Conservation (phyloP, 2,113 vertebrate genomes). For the Strigops habroptila region DNA sequence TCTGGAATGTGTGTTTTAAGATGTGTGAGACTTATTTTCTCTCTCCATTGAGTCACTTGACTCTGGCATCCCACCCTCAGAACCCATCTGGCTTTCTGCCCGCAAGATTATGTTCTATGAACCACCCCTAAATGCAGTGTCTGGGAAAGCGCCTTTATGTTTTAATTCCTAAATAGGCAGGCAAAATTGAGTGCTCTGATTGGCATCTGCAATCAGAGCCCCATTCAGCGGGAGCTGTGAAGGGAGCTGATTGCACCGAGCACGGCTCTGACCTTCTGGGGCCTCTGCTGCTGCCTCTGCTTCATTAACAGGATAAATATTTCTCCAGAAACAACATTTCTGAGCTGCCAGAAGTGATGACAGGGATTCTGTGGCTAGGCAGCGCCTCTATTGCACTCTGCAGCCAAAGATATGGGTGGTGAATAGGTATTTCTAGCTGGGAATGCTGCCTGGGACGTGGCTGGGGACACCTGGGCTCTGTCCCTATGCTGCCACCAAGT, state of each 20-base stretch:
- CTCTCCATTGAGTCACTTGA: neutral
- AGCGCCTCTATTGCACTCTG: neutral
- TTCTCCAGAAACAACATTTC: slow-evolving; percentile 71
- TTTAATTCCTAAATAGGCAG: slow-evolving; percentile 71
- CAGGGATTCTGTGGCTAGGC: neutral
- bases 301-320: slow-evolving; percentile 74
- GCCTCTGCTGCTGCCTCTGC: slow-evolving; percentile 36
- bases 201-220: slow-evolving; percentile 69
- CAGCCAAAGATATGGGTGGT: neutral
- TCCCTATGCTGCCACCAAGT: neutral
- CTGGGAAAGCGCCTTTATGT: slow-evolving; percentile 58
- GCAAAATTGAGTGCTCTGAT: slow-evolving; percentile 60
- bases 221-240: slow-evolving; percentile 54
- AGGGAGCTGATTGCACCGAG: slow-evolving; percentile 62
- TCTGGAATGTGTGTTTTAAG: neutral
- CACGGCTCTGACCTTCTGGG: slow-evolving; percentile 63
- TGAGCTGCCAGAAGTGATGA: slow-evolving; percentile 48
- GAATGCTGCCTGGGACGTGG: neutral
- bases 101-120: slow-evolving; percentile 40
- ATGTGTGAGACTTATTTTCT: neutral
- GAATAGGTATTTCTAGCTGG: neutral
- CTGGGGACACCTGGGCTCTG: neutral
- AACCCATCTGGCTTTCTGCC: slow-evolving; percentile 36
- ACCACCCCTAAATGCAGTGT: slow-evolving; percentile 47
- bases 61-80: neutral